Evolutionary conservation across 2,113 vertebrate genomes (phyloP).

Genomic region (Callipepla californica): DNA sequence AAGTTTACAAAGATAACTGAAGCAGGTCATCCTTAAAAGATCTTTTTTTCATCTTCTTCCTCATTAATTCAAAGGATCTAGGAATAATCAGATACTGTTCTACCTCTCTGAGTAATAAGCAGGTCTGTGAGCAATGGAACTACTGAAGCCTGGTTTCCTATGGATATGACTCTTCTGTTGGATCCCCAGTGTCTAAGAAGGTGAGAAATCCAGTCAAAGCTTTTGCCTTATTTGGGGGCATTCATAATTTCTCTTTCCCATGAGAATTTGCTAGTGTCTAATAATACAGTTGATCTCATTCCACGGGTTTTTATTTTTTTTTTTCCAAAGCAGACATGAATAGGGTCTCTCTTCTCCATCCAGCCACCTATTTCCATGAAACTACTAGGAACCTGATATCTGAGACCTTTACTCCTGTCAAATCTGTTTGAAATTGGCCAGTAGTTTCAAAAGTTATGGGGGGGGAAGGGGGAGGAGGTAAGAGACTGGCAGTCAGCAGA

Average conservation of each 20-base stretch:
- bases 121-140: conserved; percentile 59
- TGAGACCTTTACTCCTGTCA: conserved; percentile 66
- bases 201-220: conserved; percentile 57
- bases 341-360: conserved; percentile 64
- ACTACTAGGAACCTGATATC: conserved; percentile 63
- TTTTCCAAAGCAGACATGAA: conserved; percentile 65
- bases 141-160: conserved; percentile 58
- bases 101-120: neutral
- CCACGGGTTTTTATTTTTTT: conserved; percentile 5
- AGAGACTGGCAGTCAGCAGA: conserved; percentile 13
- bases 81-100: neutral
- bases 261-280: conserved; percentile 63
- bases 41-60: neutral
- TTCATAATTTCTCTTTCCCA: conserved; percentile 53
- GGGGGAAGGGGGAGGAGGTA: neutral
- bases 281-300: conserved; percentile 65
- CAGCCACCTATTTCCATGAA: conserved; percentile 63
- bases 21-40: neutral
- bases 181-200: conserved; percentile 42
- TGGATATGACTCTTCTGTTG: conserved; percentile 3
- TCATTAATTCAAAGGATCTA: conserved; percentile 7
- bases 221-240: conserved; percentile 41
- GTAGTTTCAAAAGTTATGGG: conserved; percentile 42
- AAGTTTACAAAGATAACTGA: conserved; percentile 20
- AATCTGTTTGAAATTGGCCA: conserved; percentile 67